Conservation (phyloP, 1,140 invertebrate genomes). For the Cylas formicarius region DNA sequence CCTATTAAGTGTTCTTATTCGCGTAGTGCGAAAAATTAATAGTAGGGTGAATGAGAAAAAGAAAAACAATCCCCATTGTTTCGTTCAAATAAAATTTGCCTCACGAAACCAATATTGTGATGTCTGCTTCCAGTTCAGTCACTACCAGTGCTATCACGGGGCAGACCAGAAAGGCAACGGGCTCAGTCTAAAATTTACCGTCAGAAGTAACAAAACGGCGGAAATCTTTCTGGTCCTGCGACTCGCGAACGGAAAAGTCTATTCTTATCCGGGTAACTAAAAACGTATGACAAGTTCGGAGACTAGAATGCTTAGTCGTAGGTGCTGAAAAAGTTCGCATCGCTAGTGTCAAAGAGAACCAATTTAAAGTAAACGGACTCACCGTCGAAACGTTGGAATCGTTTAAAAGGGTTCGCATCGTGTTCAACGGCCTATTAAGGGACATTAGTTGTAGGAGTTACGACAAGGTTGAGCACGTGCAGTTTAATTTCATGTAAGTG, state of each 20-base stretch:
- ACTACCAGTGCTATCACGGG: conserved; percentile 21
- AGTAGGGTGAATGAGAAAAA: no score
- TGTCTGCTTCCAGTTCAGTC: conserved; percentile 19
- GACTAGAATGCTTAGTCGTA: conserved; percentile 2
- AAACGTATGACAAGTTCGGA: neutral
- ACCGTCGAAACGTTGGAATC: conserved; percentile 32
- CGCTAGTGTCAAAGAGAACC: conserved; percentile 20
- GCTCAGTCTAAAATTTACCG: conserved; percentile 20
- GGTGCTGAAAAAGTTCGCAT: conserved; percentile 14
- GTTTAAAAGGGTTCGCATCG: conserved; percentile 27
- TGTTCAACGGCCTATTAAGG: conserved; percentile 32
- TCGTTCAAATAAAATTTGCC: no score
- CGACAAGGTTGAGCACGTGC: conserved; percentile 28
- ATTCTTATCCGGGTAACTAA: conserved; percentile 28
- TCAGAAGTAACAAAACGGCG: conserved; percentile 21
- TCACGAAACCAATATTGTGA: no score
- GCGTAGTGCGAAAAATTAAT: conserved; percentile 4
- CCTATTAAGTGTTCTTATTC: no score
- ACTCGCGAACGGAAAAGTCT: conserved; percentile 22
- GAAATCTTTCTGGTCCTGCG: conserved; percentile 23
- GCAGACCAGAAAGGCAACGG: conserved; percentile 28
- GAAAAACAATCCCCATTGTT: no score
- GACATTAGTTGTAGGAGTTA: conserved; percentile 16
- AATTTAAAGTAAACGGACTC: conserved; percentile 30
- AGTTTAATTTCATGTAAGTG: conserved; percentile 37